phyloP scores from a whole-genome alignment of 2,888 invertebrate genomes.

The Campoletis raptor region DNA sequence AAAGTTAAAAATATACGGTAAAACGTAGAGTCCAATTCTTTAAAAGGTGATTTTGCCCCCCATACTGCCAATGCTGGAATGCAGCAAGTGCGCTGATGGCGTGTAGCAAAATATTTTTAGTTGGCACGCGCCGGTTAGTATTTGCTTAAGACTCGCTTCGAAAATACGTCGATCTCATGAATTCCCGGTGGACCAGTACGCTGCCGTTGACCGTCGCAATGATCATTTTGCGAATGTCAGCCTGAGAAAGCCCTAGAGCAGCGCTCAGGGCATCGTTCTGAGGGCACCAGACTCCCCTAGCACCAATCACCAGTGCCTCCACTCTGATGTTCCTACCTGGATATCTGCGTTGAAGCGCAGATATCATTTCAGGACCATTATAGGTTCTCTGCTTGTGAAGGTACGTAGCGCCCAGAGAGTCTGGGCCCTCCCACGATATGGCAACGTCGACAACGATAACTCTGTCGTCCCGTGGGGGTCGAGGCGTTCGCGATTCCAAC shows the following conservation, averaged over 20 bases:
- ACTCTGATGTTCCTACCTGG: slow-evolving; percentile 5
- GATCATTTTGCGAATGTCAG: neutral
- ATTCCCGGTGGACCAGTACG: neutral
- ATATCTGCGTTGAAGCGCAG: slow-evolving; percentile 30
- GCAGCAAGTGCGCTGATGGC: no score
- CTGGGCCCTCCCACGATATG: slow-evolving; percentile 67
- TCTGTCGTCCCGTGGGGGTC: slow-evolving; percentile 60
- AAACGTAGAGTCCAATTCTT: no score
- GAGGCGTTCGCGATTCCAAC: no score
- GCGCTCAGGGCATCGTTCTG: neutral
- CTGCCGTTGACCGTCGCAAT: neutral
- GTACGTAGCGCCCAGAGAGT: slow-evolving; percentile 38
- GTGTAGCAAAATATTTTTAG: no score
- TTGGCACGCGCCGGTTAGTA: no score
- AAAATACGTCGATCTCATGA: neutral
- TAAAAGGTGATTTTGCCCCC: no score
- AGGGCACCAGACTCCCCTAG: slow-evolving; percentile 45
- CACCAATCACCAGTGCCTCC: slow-evolving; percentile 53
- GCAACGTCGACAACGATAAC: slow-evolving; percentile 77
- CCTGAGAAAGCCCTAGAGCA: neutral
- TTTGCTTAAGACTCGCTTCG: neutral
- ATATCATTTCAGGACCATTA: slow-evolving; percentile 24
- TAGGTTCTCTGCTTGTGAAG: slow-evolving; percentile 57
- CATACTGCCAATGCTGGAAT: no score
- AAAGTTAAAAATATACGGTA: no score